These are phyloP conservation scores for Xestobium rufovillosum DNA, from an alignment of 2,888 invertebrate genomes.

Conservation along the genomic window DNA sequence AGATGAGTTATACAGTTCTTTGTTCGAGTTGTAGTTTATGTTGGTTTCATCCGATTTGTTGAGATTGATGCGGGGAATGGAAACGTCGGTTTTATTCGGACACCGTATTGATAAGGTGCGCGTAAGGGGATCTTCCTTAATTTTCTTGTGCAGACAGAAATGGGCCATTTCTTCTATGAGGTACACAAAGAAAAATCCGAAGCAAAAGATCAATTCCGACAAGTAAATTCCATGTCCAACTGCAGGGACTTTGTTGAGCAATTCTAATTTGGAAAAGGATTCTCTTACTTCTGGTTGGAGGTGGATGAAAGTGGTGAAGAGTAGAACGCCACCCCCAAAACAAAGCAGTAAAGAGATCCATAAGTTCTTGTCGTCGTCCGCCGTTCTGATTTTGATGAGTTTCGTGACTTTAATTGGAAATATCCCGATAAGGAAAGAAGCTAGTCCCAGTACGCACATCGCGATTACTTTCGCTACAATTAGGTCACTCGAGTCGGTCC, in stretches of 20 bases:
- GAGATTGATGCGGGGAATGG: conserved; percentile 37
- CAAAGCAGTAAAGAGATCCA: conserved; percentile 52
- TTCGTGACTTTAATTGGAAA: conserved; percentile 45
- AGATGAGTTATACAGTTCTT: conserved; percentile 35
- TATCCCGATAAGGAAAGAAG: conserved; percentile 52
- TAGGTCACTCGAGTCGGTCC: too few relatives aligned
- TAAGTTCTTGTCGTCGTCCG: conserved; percentile 43
- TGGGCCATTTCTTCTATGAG: conserved; percentile 56
- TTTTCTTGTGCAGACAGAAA: conserved; percentile 44
- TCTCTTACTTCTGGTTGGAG: conserved; percentile 59
- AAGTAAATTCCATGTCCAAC: conserved; percentile 46
- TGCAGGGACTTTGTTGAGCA: conserved; percentile 28
- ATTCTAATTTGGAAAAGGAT: conserved; percentile 38
- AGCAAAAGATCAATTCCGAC: conserved; percentile 53
- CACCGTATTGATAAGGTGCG: conserved; percentile 50
- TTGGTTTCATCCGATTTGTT: conserved; percentile 37
- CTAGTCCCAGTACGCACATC: conserved; percentile 51
- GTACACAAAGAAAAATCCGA: conserved; percentile 58
- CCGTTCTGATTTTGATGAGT: conserved; percentile 34
- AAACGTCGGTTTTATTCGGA: conserved; percentile 38
- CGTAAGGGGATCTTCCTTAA: conserved; percentile 40
- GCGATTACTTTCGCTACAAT: conserved; percentile 52
- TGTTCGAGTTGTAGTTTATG: conserved; percentile 36
- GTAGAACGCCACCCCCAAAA: conserved; percentile 58
- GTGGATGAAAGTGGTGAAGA: conserved; percentile 58